These are phyloP conservation scores for Fregetta grallaria DNA, from an alignment of 2,113 vertebrate genomes.

Conservation along the genomic window DNA sequence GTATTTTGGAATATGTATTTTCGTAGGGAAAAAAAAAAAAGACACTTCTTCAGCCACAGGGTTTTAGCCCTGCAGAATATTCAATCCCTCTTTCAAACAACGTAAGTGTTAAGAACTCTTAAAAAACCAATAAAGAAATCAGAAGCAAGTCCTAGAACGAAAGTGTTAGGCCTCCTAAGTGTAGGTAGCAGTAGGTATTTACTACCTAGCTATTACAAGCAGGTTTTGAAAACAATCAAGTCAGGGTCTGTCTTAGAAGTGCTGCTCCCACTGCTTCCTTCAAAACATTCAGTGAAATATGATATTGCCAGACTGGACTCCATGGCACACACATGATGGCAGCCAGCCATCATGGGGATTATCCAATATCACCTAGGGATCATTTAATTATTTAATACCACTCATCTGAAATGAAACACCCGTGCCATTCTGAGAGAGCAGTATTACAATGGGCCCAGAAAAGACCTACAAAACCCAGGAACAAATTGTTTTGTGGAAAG, in stretches of 20 bases:
- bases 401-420: constrained; percentile 17
- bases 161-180: neutral
- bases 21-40: neutral
- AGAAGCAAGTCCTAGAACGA: neutral
- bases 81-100: neutral
- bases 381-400: constrained; percentile 48
- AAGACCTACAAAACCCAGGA: neutral
- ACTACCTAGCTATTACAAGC: neutral
- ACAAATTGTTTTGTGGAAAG: neutral
- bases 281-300: neutral
- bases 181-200: neutral
- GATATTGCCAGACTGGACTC: neutral
- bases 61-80: neutral
- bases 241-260: neutral
- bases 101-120: neutral
- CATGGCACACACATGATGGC: neutral
- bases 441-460: neutral
- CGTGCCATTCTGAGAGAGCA: neutral
- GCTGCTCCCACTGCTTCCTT: neutral
- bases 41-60: neutral
- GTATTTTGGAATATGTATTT: neutral
- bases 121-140: neutral
- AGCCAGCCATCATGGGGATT: constrained; percentile 13
- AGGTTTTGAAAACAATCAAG: neutral
- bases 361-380: constrained; percentile 10